phyloP scores from a whole-genome alignment of 1,140 invertebrate genomes.

The Saccostrea echinata region DNA sequence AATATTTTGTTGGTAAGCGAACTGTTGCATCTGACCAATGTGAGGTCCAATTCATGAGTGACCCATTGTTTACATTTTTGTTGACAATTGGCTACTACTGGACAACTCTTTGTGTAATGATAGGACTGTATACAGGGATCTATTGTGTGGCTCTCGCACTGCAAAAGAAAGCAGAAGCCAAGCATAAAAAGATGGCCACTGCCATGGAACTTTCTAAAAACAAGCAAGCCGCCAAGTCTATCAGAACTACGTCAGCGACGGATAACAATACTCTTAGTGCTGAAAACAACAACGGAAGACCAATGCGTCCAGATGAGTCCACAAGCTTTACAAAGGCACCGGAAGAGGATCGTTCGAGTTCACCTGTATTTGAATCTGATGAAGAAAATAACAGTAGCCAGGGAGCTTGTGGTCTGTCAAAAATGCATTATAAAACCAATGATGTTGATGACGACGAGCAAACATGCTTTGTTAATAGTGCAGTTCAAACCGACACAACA shows the following conservation, averaged over 20 bases:
- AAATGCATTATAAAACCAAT: conserved; percentile 47
- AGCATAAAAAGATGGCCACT: conserved; percentile 82
- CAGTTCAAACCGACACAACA: conserved; percentile 68
- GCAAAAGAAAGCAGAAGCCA: conserved; percentile 95
- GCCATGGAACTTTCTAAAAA: conserved; percentile 70
- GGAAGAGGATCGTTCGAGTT: conserved; percentile 93
- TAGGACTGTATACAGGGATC: conserved; percentile 94
- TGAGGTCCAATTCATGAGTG: conserved; percentile 98
- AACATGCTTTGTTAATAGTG: conserved; percentile 73
- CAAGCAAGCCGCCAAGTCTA: conserved; percentile 45
- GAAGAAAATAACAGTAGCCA: conserved; percentile 84
- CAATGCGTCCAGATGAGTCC: conserved; percentile 62
- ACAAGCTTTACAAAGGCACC: conserved; percentile 73
- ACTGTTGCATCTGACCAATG: conserved; percentile 89
- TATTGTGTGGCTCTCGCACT: conserved; percentile 99
- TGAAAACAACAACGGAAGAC: conserved; percentile 62
- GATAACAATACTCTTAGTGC: conserved; percentile 57
- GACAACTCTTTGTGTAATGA: conserved; percentile 86
- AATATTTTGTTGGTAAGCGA: conserved; percentile 94
- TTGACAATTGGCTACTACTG: conserved; percentile 99
- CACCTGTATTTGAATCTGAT: conserved; percentile 97
- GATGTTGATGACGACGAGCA: conserved; percentile 57
- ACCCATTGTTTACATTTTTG: conserved; percentile 98
- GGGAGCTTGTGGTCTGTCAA: conserved; percentile 44
- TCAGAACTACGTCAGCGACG: conserved; percentile 44